Evolutionary conservation across 2,888 invertebrate genomes (phyloP), one percentile per base, ranked within the genome.

Genomic region (Macropis europaea): DNA sequence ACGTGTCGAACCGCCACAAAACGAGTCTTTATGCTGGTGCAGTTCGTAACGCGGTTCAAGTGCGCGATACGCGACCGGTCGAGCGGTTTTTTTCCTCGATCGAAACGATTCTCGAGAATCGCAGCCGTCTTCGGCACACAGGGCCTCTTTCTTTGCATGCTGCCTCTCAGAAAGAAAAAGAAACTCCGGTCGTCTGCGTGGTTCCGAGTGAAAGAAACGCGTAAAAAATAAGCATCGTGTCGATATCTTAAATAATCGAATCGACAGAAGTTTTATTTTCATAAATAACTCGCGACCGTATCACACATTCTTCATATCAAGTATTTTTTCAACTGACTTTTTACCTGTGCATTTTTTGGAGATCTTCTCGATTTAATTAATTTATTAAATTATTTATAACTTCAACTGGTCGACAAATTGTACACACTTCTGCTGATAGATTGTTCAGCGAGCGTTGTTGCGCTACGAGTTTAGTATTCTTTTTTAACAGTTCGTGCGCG

Each of bases 1-100:
- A 57, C 66, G 60, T 30, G 56, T 57, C 57, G 42, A 24, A 34
- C 36, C 38, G 61, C 22, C 47, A 80, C 79, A 79, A 69, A 57
- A 73, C 73, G 66, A 15, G 50, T 19, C 79, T 76, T 79, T 76
- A 66, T 79, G 45, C 60, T 60, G 28, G 34, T 40, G n/a, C 19
- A 6, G 32, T 24, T 52, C 59, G 45, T 56, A 50, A 45, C 42
- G n/a, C n/a, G 15, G 56, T 47, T 43, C 52, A 28, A 57, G 32
- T 32, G 47, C 38, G 24, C 13, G 7, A 26, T 11, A 17, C 13
- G 47, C 13, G 28, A 38, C 54, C 36, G 15, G 3, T 9, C 30
- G 36, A 38, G 9, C 24, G 5, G 48, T 19, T 54, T 13, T 19
- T 60, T 47, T 47, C 45, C 45, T 43, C 48, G 53, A 47, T 57